Conservation (phyloP, 2,113 vertebrate species). For the Hymenochirus boettgeri region DNA sequence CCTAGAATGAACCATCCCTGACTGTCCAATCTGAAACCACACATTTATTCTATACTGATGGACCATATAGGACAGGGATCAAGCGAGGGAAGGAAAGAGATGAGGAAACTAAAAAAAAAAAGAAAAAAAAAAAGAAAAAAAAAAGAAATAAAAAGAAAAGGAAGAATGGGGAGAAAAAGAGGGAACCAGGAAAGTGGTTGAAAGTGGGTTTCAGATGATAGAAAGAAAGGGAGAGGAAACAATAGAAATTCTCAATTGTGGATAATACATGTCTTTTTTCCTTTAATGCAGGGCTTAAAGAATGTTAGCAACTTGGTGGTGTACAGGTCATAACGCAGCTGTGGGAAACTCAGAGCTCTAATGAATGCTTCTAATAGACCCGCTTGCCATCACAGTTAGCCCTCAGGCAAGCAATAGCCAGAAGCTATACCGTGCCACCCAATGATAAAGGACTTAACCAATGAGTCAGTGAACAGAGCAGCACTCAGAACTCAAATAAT, state of each 20-base stretch:
- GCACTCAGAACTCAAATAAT: constrained; percentile 76
- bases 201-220: constrained; percentile 29
- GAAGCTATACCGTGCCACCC: constrained; percentile 87
- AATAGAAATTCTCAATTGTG: constrained; percentile 69
- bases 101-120: not conserved
- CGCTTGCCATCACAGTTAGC: constrained; percentile 74
- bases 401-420: constrained; percentile 84
- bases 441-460: constrained; percentile 97
- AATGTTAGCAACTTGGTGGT: constrained; percentile 86
- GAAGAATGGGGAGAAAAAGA: not conserved
- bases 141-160: not conserved
- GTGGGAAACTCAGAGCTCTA: constrained; percentile 86
- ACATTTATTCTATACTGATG: too few species aligned
- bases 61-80: too few species aligned
- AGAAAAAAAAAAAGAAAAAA: not conserved
- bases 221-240: constrained; percentile 49
- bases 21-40: too few species aligned
- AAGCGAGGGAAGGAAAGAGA: too few species aligned
- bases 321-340: constrained; percentile 96
- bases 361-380: constrained; percentile 88
- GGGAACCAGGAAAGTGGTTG: not conserved
- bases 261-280: constrained; percentile 98
- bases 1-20: too few species aligned
- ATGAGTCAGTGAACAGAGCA: constrained; percentile 72
- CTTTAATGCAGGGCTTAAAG: constrained; percentile 85